These are phyloP conservation scores for Ophthalmolycus amberensis DNA, from an alignment of 2,113 vertebrate species.

Conservation along the genomic window DNA sequence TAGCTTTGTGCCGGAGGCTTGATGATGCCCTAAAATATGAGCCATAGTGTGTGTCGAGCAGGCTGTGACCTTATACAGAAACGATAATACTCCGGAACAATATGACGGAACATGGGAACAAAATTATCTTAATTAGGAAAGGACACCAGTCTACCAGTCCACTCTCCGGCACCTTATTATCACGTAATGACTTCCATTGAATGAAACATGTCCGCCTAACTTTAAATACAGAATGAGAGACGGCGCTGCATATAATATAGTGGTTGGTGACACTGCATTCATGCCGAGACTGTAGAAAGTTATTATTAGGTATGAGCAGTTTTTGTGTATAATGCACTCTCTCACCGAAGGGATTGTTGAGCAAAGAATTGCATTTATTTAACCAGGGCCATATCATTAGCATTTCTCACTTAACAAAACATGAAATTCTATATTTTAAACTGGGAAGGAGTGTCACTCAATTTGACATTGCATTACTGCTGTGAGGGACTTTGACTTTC, in stretches of 20 bases:
- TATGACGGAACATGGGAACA: conserved; percentile 71
- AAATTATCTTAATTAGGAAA: conserved; percentile 79
- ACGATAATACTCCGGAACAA: conserved; percentile 68
- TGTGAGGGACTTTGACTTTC: conserved; percentile 40
- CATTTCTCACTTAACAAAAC: conserved; percentile 42
- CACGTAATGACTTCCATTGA: conserved; percentile 74
- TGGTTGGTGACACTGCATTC: conserved; percentile 28
- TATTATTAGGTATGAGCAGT: conserved; percentile 31
- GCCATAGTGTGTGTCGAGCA: conserved; percentile 45
- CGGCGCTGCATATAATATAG: conserved; percentile 41
- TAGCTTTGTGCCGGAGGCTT: conserved; percentile 66
- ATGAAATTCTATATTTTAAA: conserved; percentile 44
- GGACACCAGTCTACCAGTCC: conserved; percentile 67
- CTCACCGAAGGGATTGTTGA: conserved; percentile 10
- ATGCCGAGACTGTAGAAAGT: conserved; percentile 25
- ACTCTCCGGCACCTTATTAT: conserved; percentile 65
- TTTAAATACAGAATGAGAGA: conserved; percentile 53
- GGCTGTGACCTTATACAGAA: conserved; percentile 65
- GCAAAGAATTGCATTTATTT: conserved; percentile 47
- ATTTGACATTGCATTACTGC: conserved; percentile 41
- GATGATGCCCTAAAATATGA: conserved; percentile 70
- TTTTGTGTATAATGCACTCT: conserved; percentile 32
- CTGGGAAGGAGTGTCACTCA: conserved; percentile 19
- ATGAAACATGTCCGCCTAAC: conserved; percentile 69
- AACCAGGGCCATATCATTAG: conserved; percentile 33